Percentiles rank a stretch among this genome's conserved stretches.
These are phyloP conservation scores for Mythimna ferrago DNA, from an alignment of 2,888 invertebrate species.

Conservation along the genomic window DNA sequence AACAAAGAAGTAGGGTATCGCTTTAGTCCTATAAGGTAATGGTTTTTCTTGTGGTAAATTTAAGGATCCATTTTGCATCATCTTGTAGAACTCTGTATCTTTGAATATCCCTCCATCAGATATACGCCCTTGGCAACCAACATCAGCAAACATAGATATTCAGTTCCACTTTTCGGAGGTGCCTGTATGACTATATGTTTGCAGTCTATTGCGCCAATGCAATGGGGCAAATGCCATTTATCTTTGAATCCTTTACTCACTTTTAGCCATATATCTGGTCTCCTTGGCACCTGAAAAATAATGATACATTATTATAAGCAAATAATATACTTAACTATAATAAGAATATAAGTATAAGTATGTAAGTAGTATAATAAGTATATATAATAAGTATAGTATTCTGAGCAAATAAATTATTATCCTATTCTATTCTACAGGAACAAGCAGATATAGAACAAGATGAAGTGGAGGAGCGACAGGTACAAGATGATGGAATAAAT, in stretches of 20 bases:
- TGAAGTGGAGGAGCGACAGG: constrained; percentile 29
- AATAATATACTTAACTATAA: too few relatives aligned
- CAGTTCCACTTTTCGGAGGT: constrained; percentile 37
- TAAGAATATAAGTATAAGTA: too few relatives aligned
- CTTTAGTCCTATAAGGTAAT: constrained; percentile 33
- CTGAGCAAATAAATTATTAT: constrained; percentile 5
- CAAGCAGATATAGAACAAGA: constrained; percentile 28
- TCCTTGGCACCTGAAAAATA: constrained; percentile 29
- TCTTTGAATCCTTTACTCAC: neutral
- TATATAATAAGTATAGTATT: too few relatives aligned
- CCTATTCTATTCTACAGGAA: constrained; percentile 17
- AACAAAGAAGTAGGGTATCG: constrained; percentile 40
- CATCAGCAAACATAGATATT: constrained; percentile 34
- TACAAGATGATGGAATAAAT: constrained; percentile 28
- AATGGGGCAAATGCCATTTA: constrained; percentile 3
- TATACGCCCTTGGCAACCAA: constrained; percentile 39
- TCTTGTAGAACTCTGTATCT: constrained; percentile 31
- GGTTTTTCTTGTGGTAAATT: constrained; percentile 27
- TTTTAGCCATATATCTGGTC: constrained; percentile 18
- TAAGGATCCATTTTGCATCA: constrained; percentile 28
- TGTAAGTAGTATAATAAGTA: too few relatives aligned
- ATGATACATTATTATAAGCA: too few relatives aligned
- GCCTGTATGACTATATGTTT: constrained; percentile 43
- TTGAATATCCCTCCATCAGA: constrained; percentile 38
- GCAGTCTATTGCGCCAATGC: constrained; percentile 26